phyloP scores from a whole-genome alignment of 2,797 vertebrate species.

The Mormyrus proboscirostris region DNA sequence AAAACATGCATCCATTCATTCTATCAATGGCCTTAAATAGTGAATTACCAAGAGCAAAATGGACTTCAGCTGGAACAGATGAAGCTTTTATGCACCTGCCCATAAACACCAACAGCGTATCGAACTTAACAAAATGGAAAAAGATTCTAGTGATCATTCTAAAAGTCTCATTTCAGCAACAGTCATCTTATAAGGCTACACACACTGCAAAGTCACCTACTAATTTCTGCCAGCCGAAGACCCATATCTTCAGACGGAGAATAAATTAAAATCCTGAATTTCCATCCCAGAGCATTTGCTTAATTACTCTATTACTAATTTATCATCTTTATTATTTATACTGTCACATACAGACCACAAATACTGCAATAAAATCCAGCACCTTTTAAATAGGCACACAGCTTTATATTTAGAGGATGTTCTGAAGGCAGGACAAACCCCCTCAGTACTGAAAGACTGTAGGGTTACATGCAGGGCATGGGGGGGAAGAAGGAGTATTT shows the following conservation, averaged over 20 bases:
- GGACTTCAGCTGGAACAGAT: neutral
- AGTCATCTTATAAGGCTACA: neutral
- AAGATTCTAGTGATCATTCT: neutral
- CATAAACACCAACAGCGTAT: neutral
- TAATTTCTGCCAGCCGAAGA: neutral
- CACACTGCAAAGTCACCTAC: neutral
- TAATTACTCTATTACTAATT: neutral
- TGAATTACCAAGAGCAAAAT: neutral
- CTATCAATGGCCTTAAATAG: neutral
- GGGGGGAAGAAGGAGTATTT: neutral
- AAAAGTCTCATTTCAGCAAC: neutral
- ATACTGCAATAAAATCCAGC: neutral
- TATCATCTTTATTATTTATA: neutral
- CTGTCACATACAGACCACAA: neutral
- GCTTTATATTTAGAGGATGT: neutral
- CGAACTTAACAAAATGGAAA: neutral
- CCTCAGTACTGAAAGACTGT: neutral
- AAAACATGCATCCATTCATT: constrained; percentile 7
- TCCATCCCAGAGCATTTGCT: neutral
- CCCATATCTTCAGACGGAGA: neutral
- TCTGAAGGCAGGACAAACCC: neutral
- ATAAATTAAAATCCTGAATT: neutral
- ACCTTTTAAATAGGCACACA: neutral
- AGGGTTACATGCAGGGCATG: neutral
- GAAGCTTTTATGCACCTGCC: neutral